These are phyloP conservation scores for Helobdella robusta DNA, from an alignment of 2,888 invertebrate species.

Conservation along the genomic window DNA sequence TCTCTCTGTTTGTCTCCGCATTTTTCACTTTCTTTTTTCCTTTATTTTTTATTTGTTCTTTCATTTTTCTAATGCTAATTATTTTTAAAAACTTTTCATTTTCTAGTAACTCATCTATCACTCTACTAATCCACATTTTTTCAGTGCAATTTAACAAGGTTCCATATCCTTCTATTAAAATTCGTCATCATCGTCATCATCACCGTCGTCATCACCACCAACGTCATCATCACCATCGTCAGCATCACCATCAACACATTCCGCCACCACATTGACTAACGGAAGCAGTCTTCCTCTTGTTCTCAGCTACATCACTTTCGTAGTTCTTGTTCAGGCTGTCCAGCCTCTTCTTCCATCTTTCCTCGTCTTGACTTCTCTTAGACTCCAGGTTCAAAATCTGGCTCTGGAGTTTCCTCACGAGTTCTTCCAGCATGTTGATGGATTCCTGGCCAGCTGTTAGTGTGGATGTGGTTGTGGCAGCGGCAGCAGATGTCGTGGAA, in stretches of 20 bases:
- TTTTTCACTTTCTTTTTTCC: too few relatives aligned
- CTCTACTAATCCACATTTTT: too few relatives aligned
- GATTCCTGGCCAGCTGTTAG: background rate
- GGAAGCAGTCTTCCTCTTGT: conserved; percentile 1
- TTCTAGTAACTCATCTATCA: too few relatives aligned
- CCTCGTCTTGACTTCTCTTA: conserved; percentile 10
- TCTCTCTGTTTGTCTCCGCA: too few relatives aligned
- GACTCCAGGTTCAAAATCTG: conserved; percentile 4
- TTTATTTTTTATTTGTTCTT: too few relatives aligned
- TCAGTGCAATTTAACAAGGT: too few relatives aligned
- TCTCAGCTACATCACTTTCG: conserved; percentile 6
- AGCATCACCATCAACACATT: background rate
- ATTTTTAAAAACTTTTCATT: too few relatives aligned
- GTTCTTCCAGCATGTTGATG: background rate
- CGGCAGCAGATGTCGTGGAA: too few relatives aligned
- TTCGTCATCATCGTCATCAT: too few relatives aligned
- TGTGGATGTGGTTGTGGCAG: background rate
- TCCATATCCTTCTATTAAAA: too few relatives aligned
- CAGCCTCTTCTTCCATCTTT: conserved; percentile 14
- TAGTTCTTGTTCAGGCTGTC: conserved; percentile 16
- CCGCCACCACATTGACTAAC: background rate
- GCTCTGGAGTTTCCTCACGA: background rate
- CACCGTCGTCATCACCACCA: too few relatives aligned
- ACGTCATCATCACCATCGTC: conserved; percentile 1
- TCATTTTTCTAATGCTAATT: too few relatives aligned